A percentile compares a stretch with the other conserved stretches of the same genome.
Evolutionary conservation across 2,113 vertebrate genomes (phyloP).

Genomic region (Anhinga rufa): DNA sequence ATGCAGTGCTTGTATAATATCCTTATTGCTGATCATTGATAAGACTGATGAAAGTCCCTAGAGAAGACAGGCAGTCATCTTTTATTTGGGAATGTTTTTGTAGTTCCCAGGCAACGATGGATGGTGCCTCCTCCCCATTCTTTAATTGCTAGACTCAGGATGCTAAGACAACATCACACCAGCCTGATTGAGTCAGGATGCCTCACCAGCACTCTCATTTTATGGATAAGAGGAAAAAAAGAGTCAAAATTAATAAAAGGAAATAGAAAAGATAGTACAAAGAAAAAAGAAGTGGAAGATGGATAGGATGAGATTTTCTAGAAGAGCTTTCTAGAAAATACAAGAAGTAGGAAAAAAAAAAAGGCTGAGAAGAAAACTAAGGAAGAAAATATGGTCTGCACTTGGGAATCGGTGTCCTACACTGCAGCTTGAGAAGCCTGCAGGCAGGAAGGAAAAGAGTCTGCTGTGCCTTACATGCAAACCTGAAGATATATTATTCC

Average conservation of each 20-base stretch:
- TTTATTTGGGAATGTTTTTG: background rate
- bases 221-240: background rate
- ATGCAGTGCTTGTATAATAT: background rate
- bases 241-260: background rate
- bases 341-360: background rate
- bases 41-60: background rate
- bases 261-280: background rate
- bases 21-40: background rate
- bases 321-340: background rate
- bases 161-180: background rate
- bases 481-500: slow-evolving; percentile 43
- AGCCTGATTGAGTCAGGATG: background rate
- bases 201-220: background rate
- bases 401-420: background rate
- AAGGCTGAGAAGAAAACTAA: background rate
- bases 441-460: background rate
- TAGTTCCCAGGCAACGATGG: background rate
- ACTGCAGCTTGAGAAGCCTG: background rate
- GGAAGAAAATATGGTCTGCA: background rate
- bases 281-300: background rate
- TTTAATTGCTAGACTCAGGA: background rate
- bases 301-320: background rate
- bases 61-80: background rate
- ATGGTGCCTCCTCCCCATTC: background rate
- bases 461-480: background rate